Evolutionary conservation across 2,113 vertebrate genomes (phyloP).

Genomic region (Cebus imitator): DNA sequence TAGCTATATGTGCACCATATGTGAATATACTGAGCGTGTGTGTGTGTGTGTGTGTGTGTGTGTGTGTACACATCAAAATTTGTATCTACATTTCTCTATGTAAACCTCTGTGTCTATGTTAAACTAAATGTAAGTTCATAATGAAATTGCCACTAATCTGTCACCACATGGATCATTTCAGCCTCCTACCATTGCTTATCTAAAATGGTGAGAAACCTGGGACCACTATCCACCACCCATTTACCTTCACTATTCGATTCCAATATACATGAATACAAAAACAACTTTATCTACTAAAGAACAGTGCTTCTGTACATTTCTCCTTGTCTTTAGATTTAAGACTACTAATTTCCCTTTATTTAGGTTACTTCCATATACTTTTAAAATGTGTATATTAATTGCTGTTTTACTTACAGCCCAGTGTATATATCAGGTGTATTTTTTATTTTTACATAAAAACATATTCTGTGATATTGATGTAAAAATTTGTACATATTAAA

Average conservation of each 20-base stretch:
- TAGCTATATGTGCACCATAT: neutral
- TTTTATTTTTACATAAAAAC: neutral
- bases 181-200: neutral
- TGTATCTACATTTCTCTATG: neutral
- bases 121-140: neutral
- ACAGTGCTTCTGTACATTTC: neutral
- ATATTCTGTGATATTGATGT: neutral
- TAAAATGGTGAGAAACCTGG: neutral
- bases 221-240: neutral
- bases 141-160: neutral
- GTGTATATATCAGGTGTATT: neutral
- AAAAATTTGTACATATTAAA: neutral
- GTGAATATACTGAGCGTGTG: neutral
- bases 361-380: neutral
- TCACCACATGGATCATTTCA: neutral
- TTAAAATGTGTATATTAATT: neutral
- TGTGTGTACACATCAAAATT: neutral
- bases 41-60: neutral
- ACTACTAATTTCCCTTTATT: neutral
- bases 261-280: neutral
- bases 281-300: neutral
- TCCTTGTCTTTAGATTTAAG: neutral
- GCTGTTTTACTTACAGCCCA: neutral
- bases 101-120: neutral
- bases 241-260: neutral